Evolutionary conservation across 2,888 invertebrate species (phyloP).

Genomic region (Nebria salina): DNA sequence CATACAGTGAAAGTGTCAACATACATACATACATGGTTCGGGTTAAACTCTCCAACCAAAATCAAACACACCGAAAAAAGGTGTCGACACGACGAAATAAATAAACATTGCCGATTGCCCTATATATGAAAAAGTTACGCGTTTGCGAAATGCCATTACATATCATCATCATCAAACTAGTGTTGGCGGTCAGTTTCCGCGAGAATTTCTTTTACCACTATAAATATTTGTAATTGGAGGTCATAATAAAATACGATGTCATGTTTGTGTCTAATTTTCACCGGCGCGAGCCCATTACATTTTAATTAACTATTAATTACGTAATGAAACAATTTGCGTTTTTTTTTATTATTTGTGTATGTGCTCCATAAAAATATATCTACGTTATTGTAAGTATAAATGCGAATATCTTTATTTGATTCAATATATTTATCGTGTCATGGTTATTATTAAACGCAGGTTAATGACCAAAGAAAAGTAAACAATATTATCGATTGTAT

Average conservation of each 20-base stretch:
- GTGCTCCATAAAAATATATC: not conserved
- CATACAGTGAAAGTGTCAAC: slow-evolving; percentile 43
- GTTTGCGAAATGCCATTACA: not conserved
- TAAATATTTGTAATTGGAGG: not conserved
- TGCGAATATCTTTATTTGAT: no score
- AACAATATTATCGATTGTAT: no score
- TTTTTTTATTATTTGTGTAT: not conserved
- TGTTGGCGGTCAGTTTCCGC: not conserved
- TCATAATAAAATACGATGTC: not conserved
- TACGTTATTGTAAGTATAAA: not conserved
- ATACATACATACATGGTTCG: not conserved
- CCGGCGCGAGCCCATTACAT: not conserved
- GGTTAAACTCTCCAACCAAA: slow-evolving; percentile 30
- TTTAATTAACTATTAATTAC: not conserved
- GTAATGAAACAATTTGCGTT: not conserved
- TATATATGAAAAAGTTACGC: not conserved
- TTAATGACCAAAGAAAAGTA: no score
- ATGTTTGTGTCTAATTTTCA: not conserved
- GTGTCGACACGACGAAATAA: slow-evolving; percentile 1
- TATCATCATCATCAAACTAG: not conserved
- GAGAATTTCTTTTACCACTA: not conserved
- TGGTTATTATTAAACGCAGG: no score
- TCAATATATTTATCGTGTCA: no score
- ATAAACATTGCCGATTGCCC: slow-evolving; percentile 7
- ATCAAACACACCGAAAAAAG: slow-evolving; percentile 6